A percentile compares a stretch with the other conserved stretches of the same genome.
Evolutionary conservation across 2,113 vertebrate species (phyloP).

Genomic region (Vimba vimba): DNA sequence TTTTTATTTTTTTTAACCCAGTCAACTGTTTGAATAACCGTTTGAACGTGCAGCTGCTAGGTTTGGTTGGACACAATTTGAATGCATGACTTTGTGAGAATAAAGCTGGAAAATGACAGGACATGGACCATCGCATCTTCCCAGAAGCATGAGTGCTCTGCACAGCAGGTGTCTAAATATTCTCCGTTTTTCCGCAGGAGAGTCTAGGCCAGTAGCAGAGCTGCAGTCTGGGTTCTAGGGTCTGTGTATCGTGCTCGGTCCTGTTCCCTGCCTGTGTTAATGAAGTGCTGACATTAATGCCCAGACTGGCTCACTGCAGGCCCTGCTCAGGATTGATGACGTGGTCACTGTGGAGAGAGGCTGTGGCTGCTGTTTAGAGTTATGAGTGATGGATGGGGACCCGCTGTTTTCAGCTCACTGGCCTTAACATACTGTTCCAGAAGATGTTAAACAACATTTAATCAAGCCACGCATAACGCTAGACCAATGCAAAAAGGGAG

Average conservation of each 20-base stretch:
- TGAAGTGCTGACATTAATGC: slow-evolving; percentile 48
- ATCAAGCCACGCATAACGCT: slow-evolving; percentile 20
- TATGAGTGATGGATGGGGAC: slow-evolving; percentile 40
- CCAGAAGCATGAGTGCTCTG: slow-evolving; percentile 54
- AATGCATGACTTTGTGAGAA: slow-evolving; percentile 7
- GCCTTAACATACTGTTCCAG: slow-evolving; percentile 22
- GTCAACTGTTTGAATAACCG: background rate
- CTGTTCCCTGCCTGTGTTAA: slow-evolving; percentile 22
- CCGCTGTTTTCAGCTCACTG: slow-evolving; percentile 24
- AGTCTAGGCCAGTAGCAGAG: slow-evolving; percentile 27
- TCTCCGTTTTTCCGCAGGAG: slow-evolving; percentile 41
- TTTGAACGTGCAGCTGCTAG: slow-evolving; percentile 54
- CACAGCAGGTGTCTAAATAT: slow-evolving; percentile 63
- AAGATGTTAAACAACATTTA: slow-evolving; percentile 36
- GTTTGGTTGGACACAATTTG: slow-evolving; percentile 24
- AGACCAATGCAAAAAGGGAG: background rate
- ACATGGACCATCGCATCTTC: slow-evolving; percentile 48
- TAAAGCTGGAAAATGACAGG: slow-evolving; percentile 40
- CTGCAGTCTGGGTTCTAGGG: slow-evolving; percentile 2
- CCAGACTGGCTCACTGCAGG: slow-evolving; percentile 7
- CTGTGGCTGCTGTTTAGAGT: slow-evolving; percentile 1
- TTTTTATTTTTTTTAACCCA: background rate
- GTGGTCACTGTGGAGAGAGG: slow-evolving; percentile 17
- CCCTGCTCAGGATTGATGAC: slow-evolving; percentile 31
- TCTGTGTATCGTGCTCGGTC: background rate